Conservation (phyloP, 2,888 invertebrate species). For the Platerodrilus igneus region DNA sequence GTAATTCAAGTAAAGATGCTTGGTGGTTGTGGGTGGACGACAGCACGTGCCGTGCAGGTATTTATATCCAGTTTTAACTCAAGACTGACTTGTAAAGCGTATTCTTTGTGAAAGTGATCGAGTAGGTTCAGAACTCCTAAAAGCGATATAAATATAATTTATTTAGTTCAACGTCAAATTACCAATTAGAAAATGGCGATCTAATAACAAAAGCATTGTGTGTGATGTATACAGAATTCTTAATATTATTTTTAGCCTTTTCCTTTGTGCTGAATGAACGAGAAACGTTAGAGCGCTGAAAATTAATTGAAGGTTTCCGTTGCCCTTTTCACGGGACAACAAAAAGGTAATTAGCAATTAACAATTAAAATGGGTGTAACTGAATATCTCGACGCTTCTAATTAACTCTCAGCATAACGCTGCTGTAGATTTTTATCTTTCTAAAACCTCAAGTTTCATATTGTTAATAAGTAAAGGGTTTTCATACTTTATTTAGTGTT, state of each 20-base stretch:
- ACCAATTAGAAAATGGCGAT: conserved; percentile 7
- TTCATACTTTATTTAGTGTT: no score
- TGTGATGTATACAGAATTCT: conserved; percentile 10
- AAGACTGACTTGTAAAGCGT: conserved; percentile 7
- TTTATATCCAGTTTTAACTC: conserved; percentile 6
- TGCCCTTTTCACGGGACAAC: conserved; percentile 10
- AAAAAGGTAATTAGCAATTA: conserved; percentile 15
- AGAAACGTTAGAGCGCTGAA: conserved; percentile 7
- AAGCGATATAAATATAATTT: conserved; percentile 12
- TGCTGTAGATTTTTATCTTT: no score
- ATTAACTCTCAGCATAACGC: conserved; percentile 12
- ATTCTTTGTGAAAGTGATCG: conserved; percentile 15
- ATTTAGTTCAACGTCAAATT: conserved; percentile 14
- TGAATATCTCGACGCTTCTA: conserved; percentile 13
- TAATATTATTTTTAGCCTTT: conserved; percentile 11
- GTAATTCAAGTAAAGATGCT: no score
- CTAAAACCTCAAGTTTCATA: no score
- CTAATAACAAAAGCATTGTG: conserved; percentile 6
- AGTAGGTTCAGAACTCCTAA: conserved; percentile 9
- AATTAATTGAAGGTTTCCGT: conserved; percentile 13
- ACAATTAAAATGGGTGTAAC: conserved; percentile 14
- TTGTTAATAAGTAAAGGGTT: no score
- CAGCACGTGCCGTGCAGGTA: no score
- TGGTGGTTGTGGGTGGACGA: no score
- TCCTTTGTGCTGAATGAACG: conserved; percentile 1